Percentiles rank a stretch among this genome's conserved stretches.
Conservation (phyloP, 2,113 vertebrate genomes). For the Rhagologus leucostigma region DNA sequence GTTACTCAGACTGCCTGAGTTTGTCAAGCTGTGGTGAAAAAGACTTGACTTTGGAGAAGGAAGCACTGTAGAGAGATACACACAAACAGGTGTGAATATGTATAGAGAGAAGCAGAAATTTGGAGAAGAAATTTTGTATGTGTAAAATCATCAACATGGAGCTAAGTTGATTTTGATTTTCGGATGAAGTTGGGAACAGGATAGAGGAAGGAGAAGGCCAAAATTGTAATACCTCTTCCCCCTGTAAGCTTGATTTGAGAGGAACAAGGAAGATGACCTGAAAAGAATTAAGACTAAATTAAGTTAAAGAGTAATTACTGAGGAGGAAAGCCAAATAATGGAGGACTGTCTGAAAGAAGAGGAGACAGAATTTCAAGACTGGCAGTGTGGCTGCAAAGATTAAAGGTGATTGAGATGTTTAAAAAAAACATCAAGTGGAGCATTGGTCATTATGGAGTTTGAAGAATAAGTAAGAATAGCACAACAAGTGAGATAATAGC, state of each 20-base stretch:
- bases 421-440: background rate
- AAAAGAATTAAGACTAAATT: background rate
- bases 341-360: background rate
- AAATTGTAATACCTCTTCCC: background rate
- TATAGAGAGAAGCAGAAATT: background rate
- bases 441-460: background rate
- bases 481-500: background rate
- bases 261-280: background rate
- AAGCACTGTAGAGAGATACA: background rate
- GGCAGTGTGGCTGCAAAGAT: background rate
- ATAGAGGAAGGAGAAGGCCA: background rate
- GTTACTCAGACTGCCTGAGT: background rate
- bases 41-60: background rate
- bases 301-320: background rate
- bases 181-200: background rate
- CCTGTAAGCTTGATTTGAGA: background rate
- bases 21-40: background rate
- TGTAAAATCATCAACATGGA: background rate
- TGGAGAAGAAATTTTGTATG: background rate
- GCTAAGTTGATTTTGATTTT: background rate
- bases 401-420: background rate
- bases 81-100: background rate
- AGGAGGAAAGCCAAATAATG: background rate
- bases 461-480: background rate
- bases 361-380: background rate